Conservation (phyloP, 2,113 vertebrate species). For the Melanostigma gelatinosum region DNA sequence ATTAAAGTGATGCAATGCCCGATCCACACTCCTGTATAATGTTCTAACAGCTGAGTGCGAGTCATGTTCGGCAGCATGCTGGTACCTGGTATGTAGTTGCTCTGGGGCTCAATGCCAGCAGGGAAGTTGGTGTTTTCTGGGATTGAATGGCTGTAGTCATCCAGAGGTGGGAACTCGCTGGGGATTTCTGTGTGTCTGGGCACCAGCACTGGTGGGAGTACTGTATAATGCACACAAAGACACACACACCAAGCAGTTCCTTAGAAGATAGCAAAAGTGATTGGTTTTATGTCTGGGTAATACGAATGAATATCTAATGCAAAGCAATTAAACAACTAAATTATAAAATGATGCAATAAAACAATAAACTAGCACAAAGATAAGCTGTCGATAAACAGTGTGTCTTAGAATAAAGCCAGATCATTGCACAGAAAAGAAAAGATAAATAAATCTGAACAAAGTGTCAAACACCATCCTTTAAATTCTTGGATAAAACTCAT, state of each 20-base stretch:
- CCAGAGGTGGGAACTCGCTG: conserved; percentile 93
- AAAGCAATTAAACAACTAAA: not conserved
- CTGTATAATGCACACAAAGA: conserved; percentile 73
- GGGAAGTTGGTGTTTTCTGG: conserved; percentile 99
- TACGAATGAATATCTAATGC: not conserved
- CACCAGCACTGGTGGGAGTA: conserved; percentile 96
- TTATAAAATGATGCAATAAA: not conserved
- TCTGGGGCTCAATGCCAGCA: conserved; percentile 97
- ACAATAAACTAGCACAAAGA: not conserved
- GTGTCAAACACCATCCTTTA: not conserved
- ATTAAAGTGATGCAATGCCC: not conserved
- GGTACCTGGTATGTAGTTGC: conserved; percentile 99
- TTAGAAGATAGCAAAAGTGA: conserved; percentile 7
- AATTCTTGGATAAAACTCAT: not conserved
- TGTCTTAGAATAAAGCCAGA: not conserved
- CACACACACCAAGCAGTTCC: not conserved
- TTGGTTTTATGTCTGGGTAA: not conserved
- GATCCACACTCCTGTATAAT: not conserved
- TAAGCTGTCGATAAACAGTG: conserved; percentile 8
- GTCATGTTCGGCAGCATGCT: not conserved
- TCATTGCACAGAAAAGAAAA: not conserved
- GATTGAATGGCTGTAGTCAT: conserved; percentile 99
- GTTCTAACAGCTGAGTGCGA: not conserved
- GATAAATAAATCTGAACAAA: conserved; percentile 1
- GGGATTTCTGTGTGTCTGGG: conserved; percentile 97